Evolutionary conservation across 2,113 vertebrate genomes (phyloP).

Genomic region (Blennius ocellaris): DNA sequence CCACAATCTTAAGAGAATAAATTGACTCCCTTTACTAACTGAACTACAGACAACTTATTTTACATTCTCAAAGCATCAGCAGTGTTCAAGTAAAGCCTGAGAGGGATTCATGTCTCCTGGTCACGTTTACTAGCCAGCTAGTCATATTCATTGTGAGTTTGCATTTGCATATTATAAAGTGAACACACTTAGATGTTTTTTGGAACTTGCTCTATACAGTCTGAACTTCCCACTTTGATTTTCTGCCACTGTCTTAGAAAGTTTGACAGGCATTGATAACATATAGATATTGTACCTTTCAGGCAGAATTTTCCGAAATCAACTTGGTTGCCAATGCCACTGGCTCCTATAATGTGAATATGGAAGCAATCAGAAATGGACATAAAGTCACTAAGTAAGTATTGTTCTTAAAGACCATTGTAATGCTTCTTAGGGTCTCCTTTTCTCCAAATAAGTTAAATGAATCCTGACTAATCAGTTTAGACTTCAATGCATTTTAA

Average conservation of each 20-base stretch:
- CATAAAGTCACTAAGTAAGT: slow-evolving; percentile 90
- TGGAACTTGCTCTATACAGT: too few species aligned
- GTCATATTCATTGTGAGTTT: too few species aligned
- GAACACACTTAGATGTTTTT: neutral
- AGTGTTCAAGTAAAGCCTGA: slow-evolving; percentile 6
- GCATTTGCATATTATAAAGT: neutral
- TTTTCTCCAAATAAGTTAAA: neutral
- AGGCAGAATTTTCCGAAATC: slow-evolving; percentile 92
- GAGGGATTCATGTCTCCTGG: too few species aligned
- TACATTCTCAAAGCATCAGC: neutral
- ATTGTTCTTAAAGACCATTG: neutral
- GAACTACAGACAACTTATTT: too few species aligned
- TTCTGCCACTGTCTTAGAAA: too few species aligned
- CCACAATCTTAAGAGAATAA: too few species aligned
- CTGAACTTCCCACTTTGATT: too few species aligned
- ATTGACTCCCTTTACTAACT: too few species aligned
- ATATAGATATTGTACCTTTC: slow-evolving; percentile 27
- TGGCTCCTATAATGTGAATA: slow-evolving; percentile 87
- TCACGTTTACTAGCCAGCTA: neutral
- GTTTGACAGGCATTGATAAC: neutral
- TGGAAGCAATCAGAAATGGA: slow-evolving; percentile 88
- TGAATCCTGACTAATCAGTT: neutral
- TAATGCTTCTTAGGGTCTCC: neutral
- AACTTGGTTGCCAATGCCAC: slow-evolving; percentile 89
- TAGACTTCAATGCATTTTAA: slow-evolving; percentile 24